Evolutionary conservation across 2,113 vertebrate genomes (phyloP), one percentile per base, ranked within the genome.

Genomic region (Bungarus multicinctus): DNA sequence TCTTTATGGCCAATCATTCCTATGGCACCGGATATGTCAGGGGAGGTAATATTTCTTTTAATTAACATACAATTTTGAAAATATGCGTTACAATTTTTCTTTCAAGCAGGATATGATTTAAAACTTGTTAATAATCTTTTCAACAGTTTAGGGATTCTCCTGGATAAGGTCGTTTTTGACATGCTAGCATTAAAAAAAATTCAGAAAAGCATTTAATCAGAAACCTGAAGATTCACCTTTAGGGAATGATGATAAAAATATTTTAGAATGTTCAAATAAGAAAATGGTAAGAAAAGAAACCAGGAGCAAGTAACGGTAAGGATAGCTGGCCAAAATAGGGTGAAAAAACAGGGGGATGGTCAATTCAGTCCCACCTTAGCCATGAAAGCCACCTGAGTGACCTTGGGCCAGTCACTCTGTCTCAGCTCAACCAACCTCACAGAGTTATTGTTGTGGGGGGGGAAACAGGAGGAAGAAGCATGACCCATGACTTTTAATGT

Each of bases 11-110:
- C 99, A 25, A 95, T 98, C 88, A 97, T 99, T 95, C 98, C 99
- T 3, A 97, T 99, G 97, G 99, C 99, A 94, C 99, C 99, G 1
- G 99, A 99, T 96, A 99, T 99, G 99, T 99, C 99, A 60, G 99
- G 99, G 98, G 98, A 99, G 99, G 99, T 99, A 99, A 98, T 90
- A 3, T 93, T 3, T 88, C 92, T 95, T 90, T 90, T 94, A 94
- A 95, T 2, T 94, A 90, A 89, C 64, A 85, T 0, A 0, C 81
- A 89, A 90, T 4, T 93, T 2, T 87, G 86, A 88, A 95, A 87
- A 85, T 50, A 45, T 45, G 0, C 92, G 12, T 69, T 94, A 74
- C 27, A 87, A 1, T 95, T 43, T 93, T 91, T 50, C 47, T 0
- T 89, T 57, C 18, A 39, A 55, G 39, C 14, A 7, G 52, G 86